Base-by-base conservation (phyloP, 2,113 vertebrate species). In the Clarias batrachus region DNA sequence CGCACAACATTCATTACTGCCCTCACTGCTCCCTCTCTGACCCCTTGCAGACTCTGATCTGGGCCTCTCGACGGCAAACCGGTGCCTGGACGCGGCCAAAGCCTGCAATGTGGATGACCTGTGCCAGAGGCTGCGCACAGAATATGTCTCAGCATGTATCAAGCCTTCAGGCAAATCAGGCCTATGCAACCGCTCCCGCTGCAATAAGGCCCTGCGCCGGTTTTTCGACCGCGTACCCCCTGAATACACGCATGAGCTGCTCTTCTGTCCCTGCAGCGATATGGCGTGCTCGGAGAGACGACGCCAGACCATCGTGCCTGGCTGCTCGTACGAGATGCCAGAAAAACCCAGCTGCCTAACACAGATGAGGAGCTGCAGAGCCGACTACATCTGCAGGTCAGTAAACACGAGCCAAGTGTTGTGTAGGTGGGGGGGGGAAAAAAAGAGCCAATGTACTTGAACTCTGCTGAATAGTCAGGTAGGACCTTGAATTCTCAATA, bases 211-310 rank as follows among this genome's bases (percentile, higher is more conserved):
- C n/a, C 94, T 99, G 77, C 95, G 97, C 3, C 90, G 95, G 82
- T 99, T 99, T 94, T 98, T 99, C 12, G 97, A 98, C 92, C 96
- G 96, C 14, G 95, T 98, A 6, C 94, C 96, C 0, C 93, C 94
- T 48, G 94, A 96, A 86, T 97, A 97, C 86, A 97, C 96, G 3
- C 97, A 97, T 76, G 95, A 95, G n/a, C 93, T 99, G 87, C 96
- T 99, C 13, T 96, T 99, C 93, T 99, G 98, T 90, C 97, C 97
- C 0, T 99, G 98, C 25, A 93, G 94, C 0, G 96, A 99, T 92
- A 95, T 94, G 2, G 87, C 95, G 11, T 99, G 98, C 16, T 96
- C 96, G 7, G 97, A 98, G 91, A 96, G 98, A 5, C 94, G 98
- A 1, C 94, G 96, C 85, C 96, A 98, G 93, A 98, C 97, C 85